phyloP scores from a whole-genome alignment of 2,888 invertebrate species.

The Branchellion lobata region DNA sequence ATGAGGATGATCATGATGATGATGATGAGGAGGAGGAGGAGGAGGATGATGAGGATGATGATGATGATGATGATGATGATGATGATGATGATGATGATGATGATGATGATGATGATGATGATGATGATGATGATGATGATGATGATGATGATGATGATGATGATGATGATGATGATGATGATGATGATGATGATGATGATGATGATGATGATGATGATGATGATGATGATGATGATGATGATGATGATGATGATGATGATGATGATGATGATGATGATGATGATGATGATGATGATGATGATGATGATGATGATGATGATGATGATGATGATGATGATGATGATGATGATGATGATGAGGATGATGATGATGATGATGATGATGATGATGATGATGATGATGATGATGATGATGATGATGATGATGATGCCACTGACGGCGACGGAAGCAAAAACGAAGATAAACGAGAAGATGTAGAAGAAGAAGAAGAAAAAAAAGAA shows the following conservation, averaged over 20 bases:
- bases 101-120: neutral
- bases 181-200: too few species aligned
- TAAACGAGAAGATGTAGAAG: too few species aligned
- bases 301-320: slow-evolving; percentile 24
- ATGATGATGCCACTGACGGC: neutral
- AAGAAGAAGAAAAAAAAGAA: too few species aligned
- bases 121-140: too few species aligned
- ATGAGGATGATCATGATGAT: slow-evolving; percentile 32
- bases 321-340: slow-evolving; percentile 36
- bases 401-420: neutral
- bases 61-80: neutral
- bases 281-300: too few species aligned
- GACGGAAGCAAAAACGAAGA: too few species aligned
- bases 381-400: neutral
- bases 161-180: too few species aligned
- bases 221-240: neutral
- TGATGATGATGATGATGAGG: slow-evolving; percentile 28
- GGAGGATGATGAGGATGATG: slow-evolving; percentile 32
- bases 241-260: too few species aligned
- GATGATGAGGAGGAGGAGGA: slow-evolving; percentile 20
- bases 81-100: neutral
- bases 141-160: too few species aligned
- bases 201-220: slow-evolving; percentile 21
- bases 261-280: too few species aligned
- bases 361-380: slow-evolving; percentile 33